Evolutionary conservation across 64 coral and sea anemone species (phyloP).

Genomic region (Catalaphyllia jardinei): DNA sequence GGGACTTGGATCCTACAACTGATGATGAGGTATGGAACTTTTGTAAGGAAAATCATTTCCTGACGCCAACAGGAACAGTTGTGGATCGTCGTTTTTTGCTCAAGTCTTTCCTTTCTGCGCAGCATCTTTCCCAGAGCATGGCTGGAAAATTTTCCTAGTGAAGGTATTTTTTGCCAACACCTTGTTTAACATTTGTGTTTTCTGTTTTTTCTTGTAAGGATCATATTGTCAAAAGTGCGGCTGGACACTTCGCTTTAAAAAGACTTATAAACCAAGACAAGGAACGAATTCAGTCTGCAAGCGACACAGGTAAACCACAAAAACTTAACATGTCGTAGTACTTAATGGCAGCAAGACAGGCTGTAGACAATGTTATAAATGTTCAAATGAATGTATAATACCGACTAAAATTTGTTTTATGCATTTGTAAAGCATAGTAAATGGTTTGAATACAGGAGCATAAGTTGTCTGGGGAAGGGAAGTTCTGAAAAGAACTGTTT

Average conservation of each 20-base stretch:
- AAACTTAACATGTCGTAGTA: too few species aligned
- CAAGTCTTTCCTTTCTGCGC: too few species aligned
- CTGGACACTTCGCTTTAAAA: slow-evolving; percentile 92
- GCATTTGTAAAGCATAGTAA: neutral
- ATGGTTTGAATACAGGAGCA: neutral
- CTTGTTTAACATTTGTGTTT: neutral
- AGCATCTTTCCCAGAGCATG: too few species aligned
- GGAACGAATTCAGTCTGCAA: slow-evolving; percentile 45
- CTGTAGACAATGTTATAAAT: too few species aligned
- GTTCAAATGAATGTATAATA: too few species aligned
- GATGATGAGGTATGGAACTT: slow-evolving; percentile 47
- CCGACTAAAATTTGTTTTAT: too few species aligned
- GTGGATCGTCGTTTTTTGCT: neutral
- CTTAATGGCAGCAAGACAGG: too few species aligned
- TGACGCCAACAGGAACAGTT: neutral
- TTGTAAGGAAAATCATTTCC: neutral
- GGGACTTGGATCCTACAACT: slow-evolving; percentile 47
- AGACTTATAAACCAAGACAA: slow-evolving; percentile 87
- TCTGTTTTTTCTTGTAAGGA: slow-evolving; percentile 59
- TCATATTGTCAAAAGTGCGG: slow-evolving; percentile 92
- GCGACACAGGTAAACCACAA: slow-evolving; percentile 45
- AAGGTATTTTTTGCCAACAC: neutral
- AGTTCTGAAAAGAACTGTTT: too few species aligned
- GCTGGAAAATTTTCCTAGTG: neutral
- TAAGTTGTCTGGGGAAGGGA: too few species aligned